Evolutionary conservation across 2,113 vertebrate species (phyloP), one percentile per base, ranked within the genome.

Genomic region (Chaetops frenatus): DNA sequence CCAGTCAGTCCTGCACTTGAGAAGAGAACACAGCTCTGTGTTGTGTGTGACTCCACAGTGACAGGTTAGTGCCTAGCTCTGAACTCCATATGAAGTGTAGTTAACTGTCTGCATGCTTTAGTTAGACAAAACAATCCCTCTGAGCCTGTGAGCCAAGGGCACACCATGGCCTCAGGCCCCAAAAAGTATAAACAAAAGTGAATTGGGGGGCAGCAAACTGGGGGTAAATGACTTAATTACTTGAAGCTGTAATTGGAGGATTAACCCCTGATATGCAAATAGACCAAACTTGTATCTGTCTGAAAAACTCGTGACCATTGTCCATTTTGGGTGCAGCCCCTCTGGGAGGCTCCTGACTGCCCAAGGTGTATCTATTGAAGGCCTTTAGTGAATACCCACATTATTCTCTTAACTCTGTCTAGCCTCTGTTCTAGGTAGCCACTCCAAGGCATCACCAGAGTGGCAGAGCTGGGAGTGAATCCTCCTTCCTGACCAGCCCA

Each of bases 221-320:
- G 15, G 33, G 25, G 42, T 2, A 22, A 3, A 3, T 29, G 4
- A 42, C 9, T 44, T 29, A 6, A 24, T 36, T 24, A 65, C 7
- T 31, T 65, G 61, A 44, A 65, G 38, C 15, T 44, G 20, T 29
- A 54, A 65, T 12, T 54, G 38, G 25, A 54, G 9, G 4, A 36
- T 80, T 45, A 36, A 36, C 12, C 21, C 6, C 18, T 44, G 38
- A 29, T 19, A 19, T 29, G 31, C 12, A 45, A 65, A 54, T 2
- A 1, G 15, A 36, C 6, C 33, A 54, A 66, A 35, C 38, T 42
- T 4, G 9, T 11, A n/a, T 11, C 0, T 36, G 25, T 24, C 2
- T 54, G 50, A 31, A 45, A 61, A 61, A 45, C n/a, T 24, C 3
- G 6, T 35, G 38, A 7, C 10, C 50, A 31, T 2, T 0, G 3